Evolutionary conservation across 2,113 vertebrate genomes (phyloP), one percentile per base, ranked within the genome.

Genomic region (Pardalotus punctatus): DNA sequence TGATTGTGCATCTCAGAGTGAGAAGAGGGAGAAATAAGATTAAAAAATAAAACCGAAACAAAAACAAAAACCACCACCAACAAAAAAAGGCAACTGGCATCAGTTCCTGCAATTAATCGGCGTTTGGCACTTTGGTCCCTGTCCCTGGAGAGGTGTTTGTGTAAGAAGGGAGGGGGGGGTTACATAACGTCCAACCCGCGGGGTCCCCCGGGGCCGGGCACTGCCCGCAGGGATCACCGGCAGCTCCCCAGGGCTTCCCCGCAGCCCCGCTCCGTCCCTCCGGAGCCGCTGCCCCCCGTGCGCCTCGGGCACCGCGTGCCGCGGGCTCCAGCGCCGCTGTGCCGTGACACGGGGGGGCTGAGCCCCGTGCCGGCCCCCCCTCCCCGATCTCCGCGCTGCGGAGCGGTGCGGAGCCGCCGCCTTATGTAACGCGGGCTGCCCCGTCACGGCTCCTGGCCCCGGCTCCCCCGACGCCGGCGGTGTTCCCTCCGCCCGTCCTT

Each of bases 391-490:
- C 61, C 72, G 18, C 53, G 54, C 92, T 77, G 92, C 90, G 50
- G 93, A 57, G 84, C 53, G 43, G 61, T 77, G 86, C 64, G 36
- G 64, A 58, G 50, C 69, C 42, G 42, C 31, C 15, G 62, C 70
- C 88, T 95, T 96, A 96, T 90, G 92, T 86, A 97, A 96, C 66
- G 27, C 7, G 89, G 78, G n/a, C 57, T 81, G 93, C 70, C 90
- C 86, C n/a, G 61, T 64, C 78, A 48, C 74, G 16, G 51, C 38
- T 38, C 28, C 58, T 31, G 74, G 72, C 54, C 69, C n/a, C 18
- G 7, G 54, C n/a, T 67, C 31, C 12, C 33, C 40, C 11, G 9
- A 1, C 25, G 23, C 31, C 21, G n/a, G 6, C 16, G 10, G 16
- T 64, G 48, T 9, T 43, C 16, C 14, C 24, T 56, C 9, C 21